These are phyloP conservation scores for Carcinoscorpius rotundicauda DNA, from an alignment of 1,140 invertebrate genomes.

Conservation along the genomic window DNA sequence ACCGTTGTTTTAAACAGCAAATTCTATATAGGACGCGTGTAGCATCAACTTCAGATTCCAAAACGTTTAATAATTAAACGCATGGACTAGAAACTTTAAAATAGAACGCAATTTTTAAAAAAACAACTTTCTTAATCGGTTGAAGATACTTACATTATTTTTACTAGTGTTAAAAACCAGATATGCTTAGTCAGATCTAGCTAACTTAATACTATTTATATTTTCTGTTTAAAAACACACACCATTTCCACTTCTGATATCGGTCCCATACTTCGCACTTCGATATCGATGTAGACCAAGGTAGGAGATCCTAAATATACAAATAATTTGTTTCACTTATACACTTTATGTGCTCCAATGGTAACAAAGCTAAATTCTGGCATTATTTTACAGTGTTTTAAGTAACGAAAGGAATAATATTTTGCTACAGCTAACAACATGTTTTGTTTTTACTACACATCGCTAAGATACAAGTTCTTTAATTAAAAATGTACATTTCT, in stretches of 20 bases:
- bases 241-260: conserved; percentile 92
- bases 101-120: no score
- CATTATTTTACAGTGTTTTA: conserved; percentile 24
- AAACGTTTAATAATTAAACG: no score
- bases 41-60: no score
- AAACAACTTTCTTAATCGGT: no score
- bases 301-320: conserved; percentile 58
- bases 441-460: conserved; percentile 3
- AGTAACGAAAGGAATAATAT: conserved; percentile 2
- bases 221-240: conserved; percentile 25
- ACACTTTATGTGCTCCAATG: not conserved
- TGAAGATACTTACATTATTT: not conserved
- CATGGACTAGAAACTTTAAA: no score
- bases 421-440: not conserved
- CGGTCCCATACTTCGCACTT: conserved; percentile 87
- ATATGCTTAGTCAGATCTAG: no score
- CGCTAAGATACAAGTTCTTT: conserved; percentile 1
- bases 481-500: no score
- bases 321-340: conserved; percentile 11
- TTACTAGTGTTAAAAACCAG: no score
- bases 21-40: not conserved
- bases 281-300: conserved; percentile 74
- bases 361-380: not conserved
- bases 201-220: not conserved
- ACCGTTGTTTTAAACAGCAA: not conserved